Evolutionary conservation across 2,797 vertebrate species (phyloP).

Genomic region (Betta splendens): DNA sequence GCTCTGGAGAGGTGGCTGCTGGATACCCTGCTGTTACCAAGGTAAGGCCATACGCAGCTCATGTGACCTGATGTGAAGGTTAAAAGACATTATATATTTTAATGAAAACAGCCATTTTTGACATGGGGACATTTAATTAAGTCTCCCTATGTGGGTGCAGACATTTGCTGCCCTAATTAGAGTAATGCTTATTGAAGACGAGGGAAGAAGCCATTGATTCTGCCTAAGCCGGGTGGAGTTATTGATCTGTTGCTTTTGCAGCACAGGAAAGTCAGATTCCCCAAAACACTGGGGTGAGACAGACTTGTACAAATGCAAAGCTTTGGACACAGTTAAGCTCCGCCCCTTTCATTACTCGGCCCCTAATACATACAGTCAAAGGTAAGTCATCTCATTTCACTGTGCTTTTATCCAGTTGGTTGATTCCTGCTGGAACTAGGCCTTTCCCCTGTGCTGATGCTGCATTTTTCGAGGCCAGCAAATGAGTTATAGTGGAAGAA

Average conservation of each 20-base stretch:
- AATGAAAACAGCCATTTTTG: slow-evolving; percentile 25
- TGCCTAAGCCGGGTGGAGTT: slow-evolving; percentile 41
- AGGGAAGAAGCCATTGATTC: slow-evolving; percentile 57
- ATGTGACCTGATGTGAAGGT: neutral
- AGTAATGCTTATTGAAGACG: slow-evolving; percentile 60
- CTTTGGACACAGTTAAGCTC: slow-evolving; percentile 38
- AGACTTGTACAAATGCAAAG: slow-evolving; percentile 25
- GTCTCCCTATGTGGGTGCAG: slow-evolving; percentile 21
- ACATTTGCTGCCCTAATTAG: slow-evolving; percentile 59
- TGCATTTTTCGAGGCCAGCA: slow-evolving; percentile 48
- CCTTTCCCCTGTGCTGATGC: slow-evolving; percentile 42
- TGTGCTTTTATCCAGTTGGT: slow-evolving; percentile 4
- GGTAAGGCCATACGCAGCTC: slow-evolving; percentile 76
- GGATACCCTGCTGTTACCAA: slow-evolving; percentile 95
- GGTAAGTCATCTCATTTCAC: slow-evolving; percentile 24
- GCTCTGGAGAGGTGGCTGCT: slow-evolving; percentile 91
- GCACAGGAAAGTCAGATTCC: slow-evolving; percentile 47
- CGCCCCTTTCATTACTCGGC: slow-evolving; percentile 47
- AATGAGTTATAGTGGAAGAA: slow-evolving; percentile 36
- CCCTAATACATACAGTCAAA: slow-evolving; percentile 24
- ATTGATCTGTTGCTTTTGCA: slow-evolving; percentile 55
- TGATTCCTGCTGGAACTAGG: slow-evolving; percentile 12
- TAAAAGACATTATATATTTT: neutral
- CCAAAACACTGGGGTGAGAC: slow-evolving; percentile 54
- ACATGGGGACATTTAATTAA: slow-evolving; percentile 43